Percentiles rank a stretch among this genome's conserved stretches.
These are phyloP conservation scores for Patiria pectinifera DNA, from an alignment of 53 echinoderm and acorn worm species.

Conservation along the genomic window DNA sequence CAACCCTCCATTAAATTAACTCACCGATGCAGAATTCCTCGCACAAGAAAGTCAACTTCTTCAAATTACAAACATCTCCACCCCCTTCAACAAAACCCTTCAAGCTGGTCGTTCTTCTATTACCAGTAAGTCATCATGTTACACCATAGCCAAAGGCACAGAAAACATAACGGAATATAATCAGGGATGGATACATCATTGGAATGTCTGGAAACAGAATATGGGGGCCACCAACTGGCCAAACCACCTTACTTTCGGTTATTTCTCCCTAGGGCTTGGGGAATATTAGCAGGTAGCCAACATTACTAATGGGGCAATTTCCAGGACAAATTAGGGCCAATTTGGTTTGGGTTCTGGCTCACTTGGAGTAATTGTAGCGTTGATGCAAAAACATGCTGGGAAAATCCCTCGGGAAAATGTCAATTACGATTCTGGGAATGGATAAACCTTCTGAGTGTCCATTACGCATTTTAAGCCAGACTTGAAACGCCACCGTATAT, in stretches of 20 bases:
- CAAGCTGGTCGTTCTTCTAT: conserved; percentile 9
- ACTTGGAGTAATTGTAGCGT: not conserved
- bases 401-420: not conserved
- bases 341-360: not conserved
- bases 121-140: conserved; percentile 33
- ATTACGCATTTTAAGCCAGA: not conserved
- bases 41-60: not conserved
- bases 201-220: conserved; percentile 35
- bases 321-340: conserved; percentile 41
- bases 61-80: not conserved
- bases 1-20: conserved; percentile 17
- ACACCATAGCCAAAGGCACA: conserved; percentile 14
- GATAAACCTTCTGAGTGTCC: not conserved
- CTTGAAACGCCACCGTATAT: not conserved
- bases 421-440: not conserved
- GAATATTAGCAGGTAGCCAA: not conserved
- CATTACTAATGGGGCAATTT: conserved; percentile 48
- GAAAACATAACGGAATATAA: conserved; percentile 41
- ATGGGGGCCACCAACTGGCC: not conserved
- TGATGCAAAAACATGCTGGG: not conserved
- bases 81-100: not conserved
- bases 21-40: conserved; percentile 35
- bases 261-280: conserved; percentile 30
- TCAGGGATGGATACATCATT: not conserved
- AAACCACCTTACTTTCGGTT: not conserved